Percentiles rank a stretch among this genome's conserved stretches.
These are phyloP conservation scores for Speoplatyrhinus poulsoni DNA, from an alignment of 2,113 vertebrate species.

Conservation along the genomic window DNA sequence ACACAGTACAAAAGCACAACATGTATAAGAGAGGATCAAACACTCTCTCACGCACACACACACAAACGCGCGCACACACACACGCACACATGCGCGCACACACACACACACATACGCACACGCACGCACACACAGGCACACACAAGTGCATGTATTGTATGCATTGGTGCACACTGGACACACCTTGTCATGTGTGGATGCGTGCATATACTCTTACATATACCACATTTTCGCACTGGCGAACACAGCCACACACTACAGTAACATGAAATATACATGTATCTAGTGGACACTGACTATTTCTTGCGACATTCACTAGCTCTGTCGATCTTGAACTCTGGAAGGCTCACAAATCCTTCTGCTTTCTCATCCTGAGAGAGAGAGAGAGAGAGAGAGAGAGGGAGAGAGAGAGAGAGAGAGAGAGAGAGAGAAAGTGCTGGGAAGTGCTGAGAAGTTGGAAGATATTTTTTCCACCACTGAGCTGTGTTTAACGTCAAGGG, in stretches of 20 bases:
- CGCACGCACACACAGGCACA: conserved; percentile 2
- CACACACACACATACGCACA: not conserved
- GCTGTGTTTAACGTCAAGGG: too few species aligned
- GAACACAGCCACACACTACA: conserved; percentile 7
- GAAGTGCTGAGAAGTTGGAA: not conserved
- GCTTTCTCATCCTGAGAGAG: conserved; percentile 91
- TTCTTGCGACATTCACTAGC: conserved; percentile 98
- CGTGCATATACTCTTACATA: not conserved
- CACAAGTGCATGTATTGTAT: not conserved
- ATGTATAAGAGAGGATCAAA: not conserved
- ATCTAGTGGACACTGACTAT: conserved; percentile 83
- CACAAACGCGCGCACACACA: not conserved
- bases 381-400: not conserved
- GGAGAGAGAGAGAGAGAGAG: not conserved
- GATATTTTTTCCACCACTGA: not conserved
- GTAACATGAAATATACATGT: not conserved
- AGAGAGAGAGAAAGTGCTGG: not conserved
- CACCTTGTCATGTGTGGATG: not conserved
- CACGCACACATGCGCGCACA: not conserved
- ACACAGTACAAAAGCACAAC: not conserved
- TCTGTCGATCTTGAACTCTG: conserved; percentile 98
- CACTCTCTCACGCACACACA: not conserved
- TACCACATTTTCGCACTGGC: not conserved
- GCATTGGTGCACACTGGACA: not conserved
- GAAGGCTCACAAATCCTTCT: conserved; percentile 96